Conservation (phyloP, 2,113 vertebrate species). For the Engraulis encrasicolus region DNA sequence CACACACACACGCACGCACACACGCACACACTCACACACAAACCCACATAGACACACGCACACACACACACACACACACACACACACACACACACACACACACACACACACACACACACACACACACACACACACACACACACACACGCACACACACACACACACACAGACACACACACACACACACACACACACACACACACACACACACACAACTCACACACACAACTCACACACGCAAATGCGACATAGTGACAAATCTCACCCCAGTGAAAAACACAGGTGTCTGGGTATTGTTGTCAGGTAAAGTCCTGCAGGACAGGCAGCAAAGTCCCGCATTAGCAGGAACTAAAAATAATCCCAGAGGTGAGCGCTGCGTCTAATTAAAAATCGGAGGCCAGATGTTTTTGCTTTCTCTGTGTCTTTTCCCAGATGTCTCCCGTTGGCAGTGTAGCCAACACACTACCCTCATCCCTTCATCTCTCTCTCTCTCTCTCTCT, state of each 20-base stretch:
- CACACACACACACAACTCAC: constrained; percentile 1
- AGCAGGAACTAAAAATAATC: constrained; percentile 68
- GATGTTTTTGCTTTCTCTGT: constrained; percentile 73
- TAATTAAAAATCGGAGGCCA: constrained; percentile 78
- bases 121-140: constrained; percentile 34
- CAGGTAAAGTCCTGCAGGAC: constrained; percentile 62
- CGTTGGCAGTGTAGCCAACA: constrained; percentile 68
- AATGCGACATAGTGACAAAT: constrained; percentile 18
- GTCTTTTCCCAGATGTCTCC: constrained; percentile 64
- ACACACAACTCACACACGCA: constrained; percentile 10
- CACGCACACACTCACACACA: constrained; percentile 14
- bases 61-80: neutral
- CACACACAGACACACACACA: neutral
- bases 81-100: neutral
- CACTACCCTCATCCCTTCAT: constrained; percentile 60
- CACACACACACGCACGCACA: constrained; percentile 1
- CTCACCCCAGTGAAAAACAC: neutral
- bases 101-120: constrained; percentile 6
- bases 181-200: neutral
- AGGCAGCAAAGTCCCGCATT: constrained; percentile 51
- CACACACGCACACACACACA: constrained; percentile 17
- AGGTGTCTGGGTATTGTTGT: constrained; percentile 56
- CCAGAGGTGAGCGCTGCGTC: constrained; percentile 60
- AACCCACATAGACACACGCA: constrained; percentile 28
- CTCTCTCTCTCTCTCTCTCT: too few species aligned